Percentiles rank a stretch among this genome's conserved stretches.
Conservation (phyloP, 2,888 invertebrate species). For the Chrysolina americana region DNA sequence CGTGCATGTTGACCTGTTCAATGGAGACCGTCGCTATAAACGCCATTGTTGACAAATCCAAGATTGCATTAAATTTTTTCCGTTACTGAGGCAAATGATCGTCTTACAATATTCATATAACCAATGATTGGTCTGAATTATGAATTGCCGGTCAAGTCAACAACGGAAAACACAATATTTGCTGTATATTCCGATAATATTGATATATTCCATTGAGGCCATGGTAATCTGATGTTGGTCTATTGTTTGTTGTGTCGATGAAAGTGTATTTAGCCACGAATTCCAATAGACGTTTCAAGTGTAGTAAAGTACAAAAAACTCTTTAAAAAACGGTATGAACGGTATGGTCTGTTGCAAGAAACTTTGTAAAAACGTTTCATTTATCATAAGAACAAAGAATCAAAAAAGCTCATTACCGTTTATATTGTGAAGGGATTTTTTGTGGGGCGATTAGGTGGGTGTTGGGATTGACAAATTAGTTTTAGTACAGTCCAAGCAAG, state of each 20-base stretch:
- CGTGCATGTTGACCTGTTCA: not conserved
- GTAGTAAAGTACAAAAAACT: no score
- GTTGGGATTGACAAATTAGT: no score
- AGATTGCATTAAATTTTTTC: not conserved
- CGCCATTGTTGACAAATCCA: not conserved
- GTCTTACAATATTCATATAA: not conserved
- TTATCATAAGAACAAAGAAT: no score
- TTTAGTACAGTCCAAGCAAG: no score
- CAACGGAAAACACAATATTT: constrained; percentile 13
- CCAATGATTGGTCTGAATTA: constrained; percentile 5
- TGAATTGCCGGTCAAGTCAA: constrained; percentile 8
- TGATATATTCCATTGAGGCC: not conserved
- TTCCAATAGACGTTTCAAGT: no score
- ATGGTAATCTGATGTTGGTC: not conserved
- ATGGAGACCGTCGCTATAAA: not conserved
- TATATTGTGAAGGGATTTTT: no score
- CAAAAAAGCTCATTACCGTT: no score
- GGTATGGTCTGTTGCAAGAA: no score
- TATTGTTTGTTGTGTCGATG: not conserved
- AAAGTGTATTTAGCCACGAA: no score
- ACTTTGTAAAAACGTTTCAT: no score
- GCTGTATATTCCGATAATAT: not conserved
- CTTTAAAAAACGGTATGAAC: no score
- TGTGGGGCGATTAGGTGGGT: no score
- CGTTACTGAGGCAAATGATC: not conserved